Conservation (phyloP, 2,113 vertebrate species). For the Hypomesus transpacificus region DNA sequence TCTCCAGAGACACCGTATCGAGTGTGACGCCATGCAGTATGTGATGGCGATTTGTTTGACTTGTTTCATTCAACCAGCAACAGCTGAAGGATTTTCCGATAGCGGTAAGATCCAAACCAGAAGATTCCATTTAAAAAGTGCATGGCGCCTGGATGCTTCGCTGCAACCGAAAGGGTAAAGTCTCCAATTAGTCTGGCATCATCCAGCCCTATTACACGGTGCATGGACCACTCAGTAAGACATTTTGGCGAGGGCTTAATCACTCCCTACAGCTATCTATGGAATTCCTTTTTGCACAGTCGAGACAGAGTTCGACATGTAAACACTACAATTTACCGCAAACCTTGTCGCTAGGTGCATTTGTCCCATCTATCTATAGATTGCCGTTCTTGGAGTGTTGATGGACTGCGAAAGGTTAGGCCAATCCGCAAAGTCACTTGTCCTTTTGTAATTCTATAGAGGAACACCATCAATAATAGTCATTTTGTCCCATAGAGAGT, state of each 20-base stretch:
- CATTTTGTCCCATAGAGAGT: not conserved
- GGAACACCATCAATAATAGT: not conserved
- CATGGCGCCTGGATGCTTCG: too few species aligned
- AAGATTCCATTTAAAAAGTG: too few species aligned
- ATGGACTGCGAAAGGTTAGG: not conserved
- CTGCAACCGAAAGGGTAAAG: too few species aligned
- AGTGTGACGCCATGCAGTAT: too few species aligned
- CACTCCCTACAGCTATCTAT: not conserved
- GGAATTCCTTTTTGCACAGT: not conserved
- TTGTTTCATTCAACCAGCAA: too few species aligned
- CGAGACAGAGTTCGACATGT: not conserved
- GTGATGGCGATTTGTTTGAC: too few species aligned
- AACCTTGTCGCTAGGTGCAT: not conserved
- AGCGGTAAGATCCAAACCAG: too few species aligned
- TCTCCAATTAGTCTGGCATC: not conserved
- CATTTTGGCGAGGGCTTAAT: not conserved
- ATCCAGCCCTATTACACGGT: not conserved
- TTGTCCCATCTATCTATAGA: not conserved
- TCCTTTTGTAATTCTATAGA: not conserved
- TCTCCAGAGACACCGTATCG: too few species aligned
- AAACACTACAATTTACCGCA: not conserved
- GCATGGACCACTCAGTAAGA: not conserved
- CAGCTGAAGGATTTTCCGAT: too few species aligned
- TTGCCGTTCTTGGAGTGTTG: not conserved
- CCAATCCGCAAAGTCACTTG: conserved; percentile 1